Conservation (phyloP, 1,140 invertebrate genomes). For the Lepidotrigona ventralis region DNA sequence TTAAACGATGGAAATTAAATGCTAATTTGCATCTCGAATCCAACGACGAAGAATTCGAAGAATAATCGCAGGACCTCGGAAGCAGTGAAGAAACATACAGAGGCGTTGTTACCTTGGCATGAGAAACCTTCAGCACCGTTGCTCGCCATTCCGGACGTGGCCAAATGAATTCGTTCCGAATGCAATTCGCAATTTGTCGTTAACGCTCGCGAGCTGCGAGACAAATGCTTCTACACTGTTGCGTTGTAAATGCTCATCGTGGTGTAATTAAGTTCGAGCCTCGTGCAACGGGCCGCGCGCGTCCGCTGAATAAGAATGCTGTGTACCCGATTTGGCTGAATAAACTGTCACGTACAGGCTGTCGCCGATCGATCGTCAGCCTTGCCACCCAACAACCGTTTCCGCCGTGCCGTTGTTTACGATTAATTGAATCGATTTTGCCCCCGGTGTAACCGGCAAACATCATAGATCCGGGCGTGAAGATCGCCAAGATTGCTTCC, state of each 20-base stretch:
- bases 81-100: too few species aligned
- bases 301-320: constrained; percentile 45
- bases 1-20: too few species aligned
- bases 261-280: constrained; percentile 46
- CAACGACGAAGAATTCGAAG: too few species aligned
- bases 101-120: constrained; percentile 43
- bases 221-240: constrained; percentile 50
- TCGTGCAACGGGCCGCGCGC: constrained; percentile 18
- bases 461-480: neutral
- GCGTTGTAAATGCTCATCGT: constrained; percentile 50
- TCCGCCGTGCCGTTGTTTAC: constrained; percentile 21
- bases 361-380: constrained; percentile 20
- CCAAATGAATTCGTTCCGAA: constrained; percentile 63
- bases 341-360: constrained; percentile 46
- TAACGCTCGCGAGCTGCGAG: constrained; percentile 48
- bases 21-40: too few species aligned
- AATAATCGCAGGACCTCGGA: too few species aligned
- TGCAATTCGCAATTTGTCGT: constrained; percentile 66
- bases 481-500: neutral
- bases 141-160: constrained; percentile 51
- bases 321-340: constrained; percentile 40
- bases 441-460: too few species aligned
- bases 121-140: constrained; percentile 49
- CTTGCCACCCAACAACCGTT: neutral
- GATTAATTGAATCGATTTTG: constrained; percentile 35